Conservation (phyloP, 2,888 invertebrate genomes). For the Nemapogon koenigi region DNA sequence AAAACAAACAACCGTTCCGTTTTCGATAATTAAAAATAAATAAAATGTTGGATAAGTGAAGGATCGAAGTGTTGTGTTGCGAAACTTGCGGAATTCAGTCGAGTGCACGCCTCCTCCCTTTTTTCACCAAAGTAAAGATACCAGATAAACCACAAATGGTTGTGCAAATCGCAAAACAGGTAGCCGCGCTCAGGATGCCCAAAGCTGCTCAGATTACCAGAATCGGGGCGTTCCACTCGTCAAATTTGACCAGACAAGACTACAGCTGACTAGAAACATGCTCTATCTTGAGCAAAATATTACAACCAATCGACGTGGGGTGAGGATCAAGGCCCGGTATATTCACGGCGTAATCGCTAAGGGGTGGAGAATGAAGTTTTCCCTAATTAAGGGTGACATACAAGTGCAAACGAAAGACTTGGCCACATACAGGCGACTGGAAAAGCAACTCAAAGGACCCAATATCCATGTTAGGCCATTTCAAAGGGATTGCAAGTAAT, state of each 20-base stretch:
- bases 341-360: conserved; percentile 47
- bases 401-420: conserved; percentile 50
- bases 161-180: too few relatives aligned
- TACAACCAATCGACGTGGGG: conserved; percentile 42
- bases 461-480: conserved; percentile 39
- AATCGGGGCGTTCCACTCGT: conserved; percentile 56
- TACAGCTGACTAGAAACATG: conserved; percentile 60
- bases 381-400: conserved; percentile 46
- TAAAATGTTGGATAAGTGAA: too few relatives aligned
- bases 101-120: too few relatives aligned
- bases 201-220: too few relatives aligned
- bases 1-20: too few relatives aligned
- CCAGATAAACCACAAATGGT: too few relatives aligned
- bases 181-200: too few relatives aligned
- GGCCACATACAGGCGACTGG: conserved; percentile 41
- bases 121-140: too few relatives aligned
- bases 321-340: conserved; percentile 41
- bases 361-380: conserved; percentile 56
- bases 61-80: too few relatives aligned
- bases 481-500: background rate
- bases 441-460: conserved; percentile 39
- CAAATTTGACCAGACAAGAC: conserved; percentile 56
- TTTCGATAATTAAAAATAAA: too few relatives aligned
- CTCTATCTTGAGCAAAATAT: conserved; percentile 59
- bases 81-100: too few relatives aligned